Percentiles rank a stretch among this genome's conserved stretches.
These are phyloP conservation scores for Blera fallax DNA, from an alignment of 2,888 invertebrate species.

Conservation along the genomic window DNA sequence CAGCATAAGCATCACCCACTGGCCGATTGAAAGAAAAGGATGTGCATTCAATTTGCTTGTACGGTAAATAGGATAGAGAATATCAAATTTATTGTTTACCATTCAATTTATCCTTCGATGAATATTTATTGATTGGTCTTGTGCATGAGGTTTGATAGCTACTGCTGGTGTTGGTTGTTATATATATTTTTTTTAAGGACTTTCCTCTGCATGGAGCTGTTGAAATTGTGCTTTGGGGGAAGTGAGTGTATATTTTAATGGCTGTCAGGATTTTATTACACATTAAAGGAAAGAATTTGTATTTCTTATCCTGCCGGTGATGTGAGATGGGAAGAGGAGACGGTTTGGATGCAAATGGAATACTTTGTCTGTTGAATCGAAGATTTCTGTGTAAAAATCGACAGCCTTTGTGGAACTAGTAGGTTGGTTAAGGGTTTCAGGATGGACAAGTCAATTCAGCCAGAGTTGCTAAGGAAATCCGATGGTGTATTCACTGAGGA, in stretches of 20 bases:
- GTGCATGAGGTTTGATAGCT: constrained; percentile 10
- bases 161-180: background rate
- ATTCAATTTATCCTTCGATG: constrained; percentile 61
- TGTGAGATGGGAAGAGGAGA: background rate
- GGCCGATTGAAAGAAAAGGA: background rate
- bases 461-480: no score
- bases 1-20: background rate
- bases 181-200: no score
- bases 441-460: no score
- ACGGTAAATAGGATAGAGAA: constrained; percentile 32
- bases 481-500: no score
- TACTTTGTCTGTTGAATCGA: background rate
- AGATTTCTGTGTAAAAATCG: no score
- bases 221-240: no score
- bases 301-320: background rate
- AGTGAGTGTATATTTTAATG: constrained; percentile 11
- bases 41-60: constrained; percentile 10
- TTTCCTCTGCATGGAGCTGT: no score
- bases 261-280: constrained; percentile 11
- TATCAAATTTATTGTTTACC: constrained; percentile 56
- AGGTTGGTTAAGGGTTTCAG: no score
- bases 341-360: background rate
- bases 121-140: constrained; percentile 50
- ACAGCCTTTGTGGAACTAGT: no score
- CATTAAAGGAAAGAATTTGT: background rate